Percentiles rank a stretch among this genome's conserved stretches.
Evolutionary conservation across 30 jellyfish, hydroid and myxozoan species (phyloP).

Genomic region (Calvadosia cruxmelitensis): DNA sequence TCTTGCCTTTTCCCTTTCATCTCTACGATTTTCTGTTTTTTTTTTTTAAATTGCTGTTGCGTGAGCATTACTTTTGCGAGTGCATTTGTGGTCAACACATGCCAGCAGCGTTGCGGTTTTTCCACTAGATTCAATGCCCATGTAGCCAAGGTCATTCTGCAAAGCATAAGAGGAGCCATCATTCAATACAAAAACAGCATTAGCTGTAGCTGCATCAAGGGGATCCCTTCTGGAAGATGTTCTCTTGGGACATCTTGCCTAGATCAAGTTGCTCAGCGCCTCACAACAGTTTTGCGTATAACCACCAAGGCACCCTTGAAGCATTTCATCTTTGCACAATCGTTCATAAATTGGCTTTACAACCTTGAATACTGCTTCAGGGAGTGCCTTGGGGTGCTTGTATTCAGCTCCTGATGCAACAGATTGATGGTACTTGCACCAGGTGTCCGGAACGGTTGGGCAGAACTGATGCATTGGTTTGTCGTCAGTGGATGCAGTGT

Average conservation of each 20-base stretch:
- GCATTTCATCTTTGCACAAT: not conserved
- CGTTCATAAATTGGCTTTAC: not conserved
- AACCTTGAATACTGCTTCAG: slow-evolving; percentile 1
- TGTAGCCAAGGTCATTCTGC: not conserved
- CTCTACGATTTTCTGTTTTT: not conserved
- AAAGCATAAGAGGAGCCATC: slow-evolving; percentile 6
- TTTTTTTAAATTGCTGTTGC: not conserved
- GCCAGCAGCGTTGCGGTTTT: not conserved
- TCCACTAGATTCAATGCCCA: not conserved
- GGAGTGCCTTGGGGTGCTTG: slow-evolving; percentile 5
- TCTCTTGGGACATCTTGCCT: slow-evolving; percentile 10
- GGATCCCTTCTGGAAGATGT: slow-evolving; percentile 1
- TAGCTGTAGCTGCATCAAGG: slow-evolving; percentile 6
- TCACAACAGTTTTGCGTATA: slow-evolving; percentile 9
- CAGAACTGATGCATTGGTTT: slow-evolving; percentile 12
- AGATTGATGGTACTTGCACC: slow-evolving; percentile 10
- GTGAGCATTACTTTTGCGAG: not conserved
- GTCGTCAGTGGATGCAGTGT: slow-evolving; percentile 20
- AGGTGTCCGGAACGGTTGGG: slow-evolving; percentile 10
- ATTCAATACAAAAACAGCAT: slow-evolving; percentile 6
- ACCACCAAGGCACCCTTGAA: slow-evolving; percentile 15
- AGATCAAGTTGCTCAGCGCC: slow-evolving; percentile 1
- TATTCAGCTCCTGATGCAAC: not conserved
- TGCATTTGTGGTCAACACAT: not conserved
- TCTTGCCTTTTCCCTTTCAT: not conserved